Evolutionary conservation across 2,888 invertebrate genomes (phyloP).

Genomic region (Melanophora roralis): DNA sequence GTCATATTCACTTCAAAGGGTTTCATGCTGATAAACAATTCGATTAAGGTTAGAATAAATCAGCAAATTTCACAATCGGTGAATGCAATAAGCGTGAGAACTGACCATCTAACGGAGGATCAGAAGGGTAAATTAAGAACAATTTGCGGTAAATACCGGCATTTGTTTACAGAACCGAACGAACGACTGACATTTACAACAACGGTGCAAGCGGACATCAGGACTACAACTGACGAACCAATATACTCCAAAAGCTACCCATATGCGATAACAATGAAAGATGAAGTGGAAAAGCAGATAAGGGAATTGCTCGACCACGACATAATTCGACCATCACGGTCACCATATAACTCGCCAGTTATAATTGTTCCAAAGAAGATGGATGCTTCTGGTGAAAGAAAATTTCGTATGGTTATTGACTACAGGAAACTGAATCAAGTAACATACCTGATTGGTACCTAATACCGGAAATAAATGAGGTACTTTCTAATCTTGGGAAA

Average conservation of each 20-base stretch:
- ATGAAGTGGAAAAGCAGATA: background rate
- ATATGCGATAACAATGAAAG: background rate
- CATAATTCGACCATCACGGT: background rate
- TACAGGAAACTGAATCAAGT: background rate
- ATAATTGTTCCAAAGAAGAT: background rate
- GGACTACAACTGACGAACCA: background rate
- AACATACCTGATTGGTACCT: background rate
- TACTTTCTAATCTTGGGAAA: background rate
- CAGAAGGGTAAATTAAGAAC: background rate
- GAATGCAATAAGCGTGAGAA: background rate
- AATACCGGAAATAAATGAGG: background rate
- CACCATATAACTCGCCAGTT: background rate
- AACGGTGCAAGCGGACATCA: conserved; percentile 2
- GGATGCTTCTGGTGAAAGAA: background rate
- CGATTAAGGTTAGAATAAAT: background rate
- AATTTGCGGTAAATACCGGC: background rate
- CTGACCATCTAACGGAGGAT: background rate
- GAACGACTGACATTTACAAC: conserved; percentile 11
- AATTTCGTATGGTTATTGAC: background rate
- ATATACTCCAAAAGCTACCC: background rate
- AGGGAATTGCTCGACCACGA: background rate
- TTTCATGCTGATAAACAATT: background rate
- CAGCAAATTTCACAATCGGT: background rate
- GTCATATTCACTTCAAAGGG: background rate
- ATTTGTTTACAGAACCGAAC: conserved; percentile 5